Percentiles rank a stretch among this genome's conserved stretches.
Evolutionary conservation across 1,140 invertebrate species (phyloP).

Genomic region (Neotoxoptera formosana): DNA sequence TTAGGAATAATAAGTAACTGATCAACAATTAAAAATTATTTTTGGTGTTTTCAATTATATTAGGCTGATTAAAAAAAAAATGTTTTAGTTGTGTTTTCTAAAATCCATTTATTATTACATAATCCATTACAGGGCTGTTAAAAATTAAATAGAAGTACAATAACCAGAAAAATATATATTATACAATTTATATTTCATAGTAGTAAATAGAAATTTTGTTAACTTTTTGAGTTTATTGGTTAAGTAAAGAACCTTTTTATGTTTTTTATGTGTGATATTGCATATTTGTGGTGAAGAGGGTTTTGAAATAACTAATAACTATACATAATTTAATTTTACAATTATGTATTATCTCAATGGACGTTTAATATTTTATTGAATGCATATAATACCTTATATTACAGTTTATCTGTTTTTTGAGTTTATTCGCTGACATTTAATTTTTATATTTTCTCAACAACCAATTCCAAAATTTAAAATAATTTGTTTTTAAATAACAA

Average conservation of each 20-base stretch:
- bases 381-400: too few species aligned
- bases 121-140: background rate
- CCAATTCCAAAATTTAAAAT: background rate
- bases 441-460: too few species aligned
- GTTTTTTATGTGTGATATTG: too few species aligned
- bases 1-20: background rate
- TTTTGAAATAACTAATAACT: background rate
- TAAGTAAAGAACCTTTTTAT: too few species aligned
- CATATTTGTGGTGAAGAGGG: background rate
- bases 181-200: background rate
- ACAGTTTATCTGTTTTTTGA: background rate
- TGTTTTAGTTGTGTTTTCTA: background rate
- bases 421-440: too few species aligned
- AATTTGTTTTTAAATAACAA: too few species aligned
- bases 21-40: background rate
- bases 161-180: background rate
- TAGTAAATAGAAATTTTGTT: too few species aligned
- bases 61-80: background rate
- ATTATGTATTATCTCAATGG: background rate
- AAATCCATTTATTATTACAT: background rate
- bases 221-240: too few species aligned
- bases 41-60: background rate
- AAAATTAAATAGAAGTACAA: background rate
- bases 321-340: background rate
- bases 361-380: background rate